Conservation (phyloP, 92 coral and sea anemone species). For the Chrysogorgia sp. region DNA sequence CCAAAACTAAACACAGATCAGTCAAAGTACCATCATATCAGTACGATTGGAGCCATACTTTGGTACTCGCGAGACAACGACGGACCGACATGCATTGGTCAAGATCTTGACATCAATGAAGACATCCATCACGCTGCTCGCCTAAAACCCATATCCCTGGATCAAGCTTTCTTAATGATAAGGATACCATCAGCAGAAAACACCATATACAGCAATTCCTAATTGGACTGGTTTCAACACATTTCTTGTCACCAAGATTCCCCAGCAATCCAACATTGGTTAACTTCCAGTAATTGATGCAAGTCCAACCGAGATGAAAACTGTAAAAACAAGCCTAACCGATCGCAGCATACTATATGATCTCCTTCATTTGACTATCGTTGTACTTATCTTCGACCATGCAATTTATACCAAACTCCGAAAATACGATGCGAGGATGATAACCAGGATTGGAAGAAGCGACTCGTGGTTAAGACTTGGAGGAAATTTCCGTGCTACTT, state of each 20-base stretch:
- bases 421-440: constrained; percentile 67
- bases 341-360: constrained; percentile 48
- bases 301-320: constrained; percentile 70
- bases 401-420: constrained; percentile 66
- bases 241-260: constrained; percentile 39
- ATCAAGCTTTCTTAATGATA: constrained; percentile 23
- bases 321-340: constrained; percentile 55
- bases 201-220: constrained; percentile 8
- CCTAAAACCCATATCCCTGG: constrained; percentile 17
- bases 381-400: constrained; percentile 67
- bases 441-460: constrained; percentile 37
- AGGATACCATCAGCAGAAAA: constrained; percentile 5
- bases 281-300: constrained; percentile 67
- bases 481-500: too few relatives aligned
- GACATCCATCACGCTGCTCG: constrained; percentile 10
- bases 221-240: constrained; percentile 73
- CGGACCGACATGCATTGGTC: constrained; percentile 32
- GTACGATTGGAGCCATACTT: constrained; percentile 31
- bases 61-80: constrained; percentile 24
- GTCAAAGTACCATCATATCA: constrained; percentile 19
- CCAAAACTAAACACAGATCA: constrained; percentile 15
- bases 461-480: constrained; percentile 47
- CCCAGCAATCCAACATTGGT: constrained; percentile 53
- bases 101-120: constrained; percentile 24
- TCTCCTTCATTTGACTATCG: constrained; percentile 37